phyloP scores from a whole-genome alignment of 2,888 invertebrate genomes.

The Megaustenia siamemsis region DNA sequence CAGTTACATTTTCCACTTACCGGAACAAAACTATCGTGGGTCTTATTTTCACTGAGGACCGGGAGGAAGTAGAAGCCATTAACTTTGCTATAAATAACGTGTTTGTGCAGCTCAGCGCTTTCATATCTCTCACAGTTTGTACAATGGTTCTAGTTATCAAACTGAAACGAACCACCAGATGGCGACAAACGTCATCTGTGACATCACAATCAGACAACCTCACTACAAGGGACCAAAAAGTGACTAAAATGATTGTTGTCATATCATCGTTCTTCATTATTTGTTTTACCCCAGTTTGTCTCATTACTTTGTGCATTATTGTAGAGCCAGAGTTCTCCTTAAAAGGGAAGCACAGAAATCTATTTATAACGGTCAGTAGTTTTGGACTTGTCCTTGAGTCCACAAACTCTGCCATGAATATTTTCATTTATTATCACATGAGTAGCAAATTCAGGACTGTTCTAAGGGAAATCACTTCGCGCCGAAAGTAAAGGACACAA shows the following conservation, averaged over 20 bases:
- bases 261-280: constrained; percentile 27
- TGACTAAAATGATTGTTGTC: constrained; percentile 22
- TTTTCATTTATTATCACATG: constrained; percentile 43
- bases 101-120: background rate
- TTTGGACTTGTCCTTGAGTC: constrained; percentile 23
- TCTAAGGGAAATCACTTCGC: background rate
- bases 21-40: constrained; percentile 15
- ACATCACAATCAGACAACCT: background rate
- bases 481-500: background rate
- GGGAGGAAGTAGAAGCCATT: background rate
- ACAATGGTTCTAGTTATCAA: constrained; percentile 16
- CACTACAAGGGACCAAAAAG: constrained; percentile 25
- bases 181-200: background rate
- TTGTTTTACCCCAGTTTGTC: background rate
- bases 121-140: constrained; percentile 17
- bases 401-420: constrained; percentile 26
- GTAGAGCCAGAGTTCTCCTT: constrained; percentile 20
- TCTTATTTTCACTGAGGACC: constrained; percentile 17
- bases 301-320: constrained; percentile 4
- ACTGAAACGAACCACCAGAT: constrained; percentile 5
- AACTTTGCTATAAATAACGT: constrained; percentile 16
- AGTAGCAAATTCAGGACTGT: constrained; percentile 18
- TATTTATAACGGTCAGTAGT: background rate
- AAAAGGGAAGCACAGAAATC: constrained; percentile 12
- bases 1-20: background rate